These are phyloP conservation scores for Gavia stellata DNA, from an alignment of 2,113 vertebrate genomes.

Conservation along the genomic window DNA sequence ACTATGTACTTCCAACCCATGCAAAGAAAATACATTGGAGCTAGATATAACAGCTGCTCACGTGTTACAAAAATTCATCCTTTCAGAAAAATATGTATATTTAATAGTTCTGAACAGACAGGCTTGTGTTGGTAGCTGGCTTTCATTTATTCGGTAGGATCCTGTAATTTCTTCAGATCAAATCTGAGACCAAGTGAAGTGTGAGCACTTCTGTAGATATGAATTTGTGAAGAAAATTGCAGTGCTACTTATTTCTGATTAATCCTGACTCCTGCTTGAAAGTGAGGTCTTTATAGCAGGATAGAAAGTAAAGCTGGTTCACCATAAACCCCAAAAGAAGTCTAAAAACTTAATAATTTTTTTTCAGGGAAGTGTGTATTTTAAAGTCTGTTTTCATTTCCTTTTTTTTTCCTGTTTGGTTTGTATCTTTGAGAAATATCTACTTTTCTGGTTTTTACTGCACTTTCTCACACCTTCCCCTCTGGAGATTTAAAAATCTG, in stretches of 20 bases:
- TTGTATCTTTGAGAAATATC: neutral
- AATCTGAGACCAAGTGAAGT: neutral
- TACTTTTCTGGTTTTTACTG: neutral
- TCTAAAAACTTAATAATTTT: neutral
- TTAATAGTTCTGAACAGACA: neutral
- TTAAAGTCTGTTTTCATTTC: neutral
- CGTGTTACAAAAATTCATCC: neutral
- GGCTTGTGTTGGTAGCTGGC: neutral
- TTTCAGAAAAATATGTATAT: neutral
- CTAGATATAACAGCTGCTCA: neutral
- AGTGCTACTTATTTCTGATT: neutral
- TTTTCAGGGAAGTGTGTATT: neutral
- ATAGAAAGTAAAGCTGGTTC: neutral
- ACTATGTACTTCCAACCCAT: neutral
- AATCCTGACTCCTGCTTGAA: neutral
- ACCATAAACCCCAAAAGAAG: neutral
- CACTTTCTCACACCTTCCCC: neutral
- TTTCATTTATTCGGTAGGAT: neutral
- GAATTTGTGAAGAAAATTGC: neutral
- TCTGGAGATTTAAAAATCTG: constrained; percentile 26
- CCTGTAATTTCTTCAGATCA: neutral
- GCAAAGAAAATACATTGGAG: neutral
- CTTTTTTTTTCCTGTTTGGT: neutral
- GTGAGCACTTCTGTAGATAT: neutral
- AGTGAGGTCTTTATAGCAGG: neutral